These are phyloP conservation scores for Callitettix versicolor DNA, from an alignment of 1,140 invertebrate genomes.

Conservation along the genomic window DNA sequence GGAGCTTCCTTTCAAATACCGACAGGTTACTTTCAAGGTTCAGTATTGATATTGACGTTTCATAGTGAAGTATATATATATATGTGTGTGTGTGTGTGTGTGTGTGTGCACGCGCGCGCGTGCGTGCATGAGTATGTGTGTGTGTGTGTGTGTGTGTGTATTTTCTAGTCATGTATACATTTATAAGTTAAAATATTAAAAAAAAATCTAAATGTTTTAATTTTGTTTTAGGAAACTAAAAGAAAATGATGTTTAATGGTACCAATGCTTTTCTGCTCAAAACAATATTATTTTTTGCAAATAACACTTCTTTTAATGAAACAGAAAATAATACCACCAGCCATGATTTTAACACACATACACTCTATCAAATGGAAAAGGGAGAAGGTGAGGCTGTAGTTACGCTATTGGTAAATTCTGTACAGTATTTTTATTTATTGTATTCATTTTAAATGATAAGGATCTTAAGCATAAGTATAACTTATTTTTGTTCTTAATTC, in stretches of 20 bases:
- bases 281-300: conserved; percentile 10
- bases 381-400: conserved; percentile 12
- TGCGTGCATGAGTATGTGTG: too few species aligned
- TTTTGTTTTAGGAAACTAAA: background rate
- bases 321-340: background rate
- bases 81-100: too few species aligned
- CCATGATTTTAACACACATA: conserved; percentile 2
- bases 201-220: too few species aligned
- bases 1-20: too few species aligned
- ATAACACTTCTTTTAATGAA: background rate
- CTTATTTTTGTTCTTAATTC: background rate
- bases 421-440: background rate
- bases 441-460: background rate
- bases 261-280: conserved; percentile 6
- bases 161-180: too few species aligned
- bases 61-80: too few species aligned
- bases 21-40: too few species aligned
- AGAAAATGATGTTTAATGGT: background rate
- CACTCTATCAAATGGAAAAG: conserved; percentile 4
- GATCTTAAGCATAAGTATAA: too few species aligned
- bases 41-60: too few species aligned
- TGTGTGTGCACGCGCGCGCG: too few species aligned
- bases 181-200: too few species aligned
- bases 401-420: background rate
- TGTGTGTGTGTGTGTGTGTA: too few species aligned